Evolutionary conservation across 2,797 vertebrate genomes (phyloP).

Genomic region (Simalia tracyae): DNA sequence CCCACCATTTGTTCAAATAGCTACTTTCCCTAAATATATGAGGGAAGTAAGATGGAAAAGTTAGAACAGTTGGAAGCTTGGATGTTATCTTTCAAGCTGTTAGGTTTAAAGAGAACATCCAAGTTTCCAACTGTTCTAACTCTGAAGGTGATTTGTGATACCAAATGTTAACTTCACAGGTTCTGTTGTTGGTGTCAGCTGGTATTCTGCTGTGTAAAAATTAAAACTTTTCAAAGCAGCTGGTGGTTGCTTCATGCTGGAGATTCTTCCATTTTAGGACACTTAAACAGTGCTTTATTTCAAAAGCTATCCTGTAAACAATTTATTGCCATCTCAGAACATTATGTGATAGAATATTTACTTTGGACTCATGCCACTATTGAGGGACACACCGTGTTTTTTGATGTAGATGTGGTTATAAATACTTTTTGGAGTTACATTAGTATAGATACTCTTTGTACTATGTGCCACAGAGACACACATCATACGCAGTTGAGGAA

Average conservation of each 20-base stretch:
- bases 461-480: not conserved
- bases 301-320: not conserved
- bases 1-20: not conserved
- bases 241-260: not conserved
- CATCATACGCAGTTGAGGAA: not conserved
- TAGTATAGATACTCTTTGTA: not conserved
- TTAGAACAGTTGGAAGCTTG: not conserved
- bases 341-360: not conserved
- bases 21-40: not conserved
- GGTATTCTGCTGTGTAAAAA: not conserved
- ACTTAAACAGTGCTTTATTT: not conserved
- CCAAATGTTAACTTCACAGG: not conserved
- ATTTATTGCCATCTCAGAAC: not conserved
- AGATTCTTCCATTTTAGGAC: not conserved
- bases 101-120: not conserved
- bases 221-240: not conserved
- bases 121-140: not conserved
- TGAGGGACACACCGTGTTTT: not conserved
- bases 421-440: not conserved
- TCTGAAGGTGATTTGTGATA: not conserved
- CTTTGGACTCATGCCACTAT: not conserved
- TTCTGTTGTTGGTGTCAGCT: not conserved
- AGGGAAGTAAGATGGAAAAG: not conserved
- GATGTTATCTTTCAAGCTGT: not conserved
- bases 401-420: not conserved